A percentile compares a stretch with the other conserved stretches of the same genome.
These are phyloP conservation scores for Pseudolaguvia tuberculata DNA, from an alignment of 2,113 vertebrate species.

Conservation along the genomic window DNA sequence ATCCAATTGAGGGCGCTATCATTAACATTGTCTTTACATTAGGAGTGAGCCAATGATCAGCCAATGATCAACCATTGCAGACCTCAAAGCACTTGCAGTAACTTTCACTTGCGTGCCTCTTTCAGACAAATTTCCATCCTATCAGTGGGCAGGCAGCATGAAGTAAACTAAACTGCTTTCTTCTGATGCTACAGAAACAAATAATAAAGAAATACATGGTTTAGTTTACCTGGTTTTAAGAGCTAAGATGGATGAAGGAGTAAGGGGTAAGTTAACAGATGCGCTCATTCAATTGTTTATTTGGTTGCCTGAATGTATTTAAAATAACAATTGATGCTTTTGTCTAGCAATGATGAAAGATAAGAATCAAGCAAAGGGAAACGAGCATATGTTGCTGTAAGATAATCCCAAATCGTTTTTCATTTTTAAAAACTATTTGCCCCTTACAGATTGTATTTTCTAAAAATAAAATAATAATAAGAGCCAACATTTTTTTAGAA, in stretches of 20 bases:
- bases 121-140: background rate
- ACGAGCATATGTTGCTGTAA: no score
- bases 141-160: no score
- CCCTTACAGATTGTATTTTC: no score
- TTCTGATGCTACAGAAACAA: background rate
- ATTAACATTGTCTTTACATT: background rate
- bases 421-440: no score
- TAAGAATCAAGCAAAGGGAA: no score
- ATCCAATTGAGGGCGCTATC: no score
- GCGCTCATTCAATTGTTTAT: background rate
- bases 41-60: background rate
- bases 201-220: background rate
- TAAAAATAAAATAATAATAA: background rate
- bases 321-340: no score
- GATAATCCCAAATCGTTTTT: no score
- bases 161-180: no score
- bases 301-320: background rate
- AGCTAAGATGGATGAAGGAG: background rate
- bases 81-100: background rate
- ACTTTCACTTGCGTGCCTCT: background rate
- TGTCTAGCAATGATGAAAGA: no score
- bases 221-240: background rate
- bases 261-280: constrained; percentile 8
- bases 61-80: background rate
- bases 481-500: background rate